Evolutionary conservation across 2,888 invertebrate species (phyloP).

Genomic region (Bembecia ichneumoniformis): DNA sequence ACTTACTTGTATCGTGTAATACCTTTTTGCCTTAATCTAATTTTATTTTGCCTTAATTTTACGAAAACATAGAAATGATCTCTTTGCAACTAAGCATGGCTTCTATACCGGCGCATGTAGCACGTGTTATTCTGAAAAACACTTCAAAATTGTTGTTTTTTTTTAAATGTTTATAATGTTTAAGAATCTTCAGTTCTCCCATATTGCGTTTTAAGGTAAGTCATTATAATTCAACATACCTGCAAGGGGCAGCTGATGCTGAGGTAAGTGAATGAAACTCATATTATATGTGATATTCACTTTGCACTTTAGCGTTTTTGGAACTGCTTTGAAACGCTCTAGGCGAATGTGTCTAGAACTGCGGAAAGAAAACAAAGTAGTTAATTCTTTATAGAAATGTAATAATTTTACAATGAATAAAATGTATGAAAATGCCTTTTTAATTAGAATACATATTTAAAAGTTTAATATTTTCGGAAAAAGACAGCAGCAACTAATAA

Average conservation of each 20-base stretch:
- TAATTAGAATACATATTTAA: too few relatives aligned
- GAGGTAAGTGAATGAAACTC: neutral
- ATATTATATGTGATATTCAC: neutral
- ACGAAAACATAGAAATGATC: neutral
- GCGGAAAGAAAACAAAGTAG: too few relatives aligned
- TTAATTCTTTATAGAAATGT: too few relatives aligned
- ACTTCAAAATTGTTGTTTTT: neutral
- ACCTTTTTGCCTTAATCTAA: neutral
- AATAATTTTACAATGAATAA: too few relatives aligned
- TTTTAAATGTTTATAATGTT: neutral
- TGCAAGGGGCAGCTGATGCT: neutral
- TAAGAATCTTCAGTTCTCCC: neutral
- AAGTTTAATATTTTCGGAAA: too few relatives aligned
- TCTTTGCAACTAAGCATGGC: constrained; percentile 61
- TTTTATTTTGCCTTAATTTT: constrained; percentile 7
- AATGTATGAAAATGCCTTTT: too few relatives aligned
- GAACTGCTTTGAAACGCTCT: too few relatives aligned
- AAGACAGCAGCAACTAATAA: too few relatives aligned
- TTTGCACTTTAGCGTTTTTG: neutral
- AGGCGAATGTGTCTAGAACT: too few relatives aligned
- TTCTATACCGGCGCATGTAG: constrained; percentile 51
- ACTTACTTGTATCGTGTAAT: neutral
- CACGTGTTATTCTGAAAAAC: constrained; percentile 23
- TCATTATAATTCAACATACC: neutral
- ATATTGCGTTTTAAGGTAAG: constrained; percentile 15